These are phyloP conservation scores for Sebastes diaconus DNA, from an alignment of 2,797 vertebrate genomes.

Conservation along the genomic window DNA sequence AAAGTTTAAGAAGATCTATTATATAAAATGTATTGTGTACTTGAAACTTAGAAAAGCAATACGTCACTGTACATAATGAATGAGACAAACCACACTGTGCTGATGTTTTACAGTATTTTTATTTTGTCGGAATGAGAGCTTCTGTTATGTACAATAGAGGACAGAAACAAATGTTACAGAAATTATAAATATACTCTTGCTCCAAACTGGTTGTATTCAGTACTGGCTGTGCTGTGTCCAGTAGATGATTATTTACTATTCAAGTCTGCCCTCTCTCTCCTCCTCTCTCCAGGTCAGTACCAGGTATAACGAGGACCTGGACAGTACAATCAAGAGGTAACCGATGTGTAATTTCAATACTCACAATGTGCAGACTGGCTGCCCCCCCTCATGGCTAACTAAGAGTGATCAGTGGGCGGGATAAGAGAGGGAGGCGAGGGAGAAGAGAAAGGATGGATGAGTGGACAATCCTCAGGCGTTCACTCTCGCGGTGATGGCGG, in stretches of 20 bases:
- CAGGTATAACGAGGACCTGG: conserved; percentile 9
- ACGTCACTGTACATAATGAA: background rate
- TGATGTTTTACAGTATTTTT: conserved; percentile 64
- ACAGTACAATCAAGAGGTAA: conserved; percentile 30
- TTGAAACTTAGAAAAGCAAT: background rate
- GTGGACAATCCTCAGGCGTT: conserved; percentile 13
- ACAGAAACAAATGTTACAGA: conserved; percentile 79
- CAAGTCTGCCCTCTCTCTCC: background rate
- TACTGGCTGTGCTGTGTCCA: conserved; percentile 14
- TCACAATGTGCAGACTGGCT: conserved; percentile 4
- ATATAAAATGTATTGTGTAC: background rate
- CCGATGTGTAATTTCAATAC: conserved; percentile 16
- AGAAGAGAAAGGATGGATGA: conserved; percentile 1
- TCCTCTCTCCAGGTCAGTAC: conserved; percentile 12
- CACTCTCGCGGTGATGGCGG: background rate
- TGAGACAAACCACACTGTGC: background rate
- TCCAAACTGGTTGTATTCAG: conserved; percentile 40
- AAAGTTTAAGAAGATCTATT: background rate
- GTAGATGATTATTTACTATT: conserved; percentile 28
- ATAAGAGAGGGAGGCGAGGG: background rate
- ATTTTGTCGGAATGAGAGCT: conserved; percentile 76
- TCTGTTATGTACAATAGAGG: conserved; percentile 84
- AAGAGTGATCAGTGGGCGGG: conserved; percentile 2
- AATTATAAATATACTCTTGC: conserved; percentile 81
- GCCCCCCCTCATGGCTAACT: conserved; percentile 8